phyloP scores from a whole-genome alignment of 2,113 vertebrate species.

The Strigops habroptila region DNA sequence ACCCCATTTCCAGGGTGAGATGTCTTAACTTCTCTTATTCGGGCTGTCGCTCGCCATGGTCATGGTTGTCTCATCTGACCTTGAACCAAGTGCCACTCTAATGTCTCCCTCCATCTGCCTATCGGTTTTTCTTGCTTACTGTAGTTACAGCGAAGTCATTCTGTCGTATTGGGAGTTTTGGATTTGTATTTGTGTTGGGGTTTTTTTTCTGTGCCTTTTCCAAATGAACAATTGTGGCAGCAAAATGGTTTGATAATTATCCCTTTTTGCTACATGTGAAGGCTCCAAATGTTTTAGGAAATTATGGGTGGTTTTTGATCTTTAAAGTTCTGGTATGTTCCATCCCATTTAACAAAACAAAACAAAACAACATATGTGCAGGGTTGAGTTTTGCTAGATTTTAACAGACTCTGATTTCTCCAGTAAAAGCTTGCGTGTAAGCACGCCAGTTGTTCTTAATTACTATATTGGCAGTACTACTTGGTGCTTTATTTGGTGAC shows the following conservation, averaged over 20 bases:
- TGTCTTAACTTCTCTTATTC: neutral
- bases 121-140: neutral
- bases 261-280: neutral
- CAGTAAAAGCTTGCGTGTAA: constrained; percentile 12
- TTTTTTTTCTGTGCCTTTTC: neutral
- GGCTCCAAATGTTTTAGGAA: constrained; percentile 38
- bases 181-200: neutral
- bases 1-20: neutral
- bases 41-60: accelerated
- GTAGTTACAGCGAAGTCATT: neutral
- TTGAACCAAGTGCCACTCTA: neutral
- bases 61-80: neutral
- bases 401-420: constrained; percentile 26
- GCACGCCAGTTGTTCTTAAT: constrained; percentile 2
- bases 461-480: constrained; percentile 21
- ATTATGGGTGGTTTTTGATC: constrained; percentile 21
- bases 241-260: constrained; percentile 16
- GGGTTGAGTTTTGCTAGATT: constrained; percentile 48
- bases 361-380: constrained; percentile 63
- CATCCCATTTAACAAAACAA: constrained; percentile 59
- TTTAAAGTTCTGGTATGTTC: constrained; percentile 53
- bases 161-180: neutral
- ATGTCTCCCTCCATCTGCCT: neutral
- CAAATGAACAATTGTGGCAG: constrained; percentile 31
- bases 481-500: neutral